Evolutionary conservation across 2,888 invertebrate genomes (phyloP).

Genomic region (Anticlea derivata): DNA sequence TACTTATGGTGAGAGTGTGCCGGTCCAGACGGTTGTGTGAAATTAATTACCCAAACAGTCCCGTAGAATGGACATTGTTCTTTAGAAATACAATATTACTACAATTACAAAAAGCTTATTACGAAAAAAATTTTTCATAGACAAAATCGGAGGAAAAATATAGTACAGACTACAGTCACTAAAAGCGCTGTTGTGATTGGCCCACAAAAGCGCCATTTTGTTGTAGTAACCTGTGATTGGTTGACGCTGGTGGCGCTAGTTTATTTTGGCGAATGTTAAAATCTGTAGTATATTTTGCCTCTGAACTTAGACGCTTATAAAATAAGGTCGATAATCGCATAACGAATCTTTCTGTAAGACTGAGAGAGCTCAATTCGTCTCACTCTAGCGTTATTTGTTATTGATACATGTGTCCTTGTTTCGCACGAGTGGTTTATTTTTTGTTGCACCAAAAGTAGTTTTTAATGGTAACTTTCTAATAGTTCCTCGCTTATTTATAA

Average conservation of each 20-base stretch:
- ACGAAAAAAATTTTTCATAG: too few species aligned
- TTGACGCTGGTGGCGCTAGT: not conserved
- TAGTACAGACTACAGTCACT: too few species aligned
- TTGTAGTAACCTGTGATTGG: not conserved
- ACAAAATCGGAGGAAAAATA: too few species aligned
- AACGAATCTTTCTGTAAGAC: slow-evolving; percentile 29
- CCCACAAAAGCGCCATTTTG: slow-evolving; percentile 8
- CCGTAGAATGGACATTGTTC: too few species aligned
- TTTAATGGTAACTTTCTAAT: too few species aligned
- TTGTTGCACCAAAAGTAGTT: too few species aligned
- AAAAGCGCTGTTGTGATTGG: not conserved
- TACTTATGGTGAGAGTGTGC: too few species aligned
- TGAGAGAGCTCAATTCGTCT: slow-evolving; percentile 9
- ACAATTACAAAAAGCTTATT: not conserved
- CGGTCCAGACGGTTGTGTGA: too few species aligned
- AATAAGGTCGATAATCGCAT: slow-evolving; percentile 5
- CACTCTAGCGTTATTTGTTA: not conserved
- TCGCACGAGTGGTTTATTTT: not conserved
- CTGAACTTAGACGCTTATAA: slow-evolving; percentile 2
- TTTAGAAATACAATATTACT: too few species aligned
- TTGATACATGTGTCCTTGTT: slow-evolving; percentile 13
- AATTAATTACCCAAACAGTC: too few species aligned
- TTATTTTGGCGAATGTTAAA: too few species aligned
- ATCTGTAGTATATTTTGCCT: not conserved
- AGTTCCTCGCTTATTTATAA: too few species aligned